phyloP scores from a whole-genome alignment of 2,113 vertebrate genomes.

The Notiomystis cincta region DNA sequence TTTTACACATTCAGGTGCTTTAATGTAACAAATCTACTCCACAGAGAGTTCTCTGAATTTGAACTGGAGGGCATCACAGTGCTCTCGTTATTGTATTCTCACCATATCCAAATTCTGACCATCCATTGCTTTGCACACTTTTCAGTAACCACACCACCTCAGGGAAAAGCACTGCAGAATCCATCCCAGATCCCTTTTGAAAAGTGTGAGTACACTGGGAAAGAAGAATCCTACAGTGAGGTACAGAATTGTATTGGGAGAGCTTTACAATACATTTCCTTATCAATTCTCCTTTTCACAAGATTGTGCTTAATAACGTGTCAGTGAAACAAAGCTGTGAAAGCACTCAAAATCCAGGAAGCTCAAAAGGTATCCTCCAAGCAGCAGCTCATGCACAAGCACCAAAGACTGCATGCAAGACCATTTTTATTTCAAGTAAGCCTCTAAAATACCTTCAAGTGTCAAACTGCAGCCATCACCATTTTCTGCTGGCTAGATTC shows the following conservation, averaged over 20 bases:
- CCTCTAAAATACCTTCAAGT: neutral
- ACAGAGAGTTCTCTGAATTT: neutral
- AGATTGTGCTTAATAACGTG: neutral
- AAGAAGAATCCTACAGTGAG: neutral
- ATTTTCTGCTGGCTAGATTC: neutral
- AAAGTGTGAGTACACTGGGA: neutral
- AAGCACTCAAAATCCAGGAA: neutral
- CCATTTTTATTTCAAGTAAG: neutral
- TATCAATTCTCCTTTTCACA: neutral
- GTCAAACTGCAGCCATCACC: neutral
- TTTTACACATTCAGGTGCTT: neutral
- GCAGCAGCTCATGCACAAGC: conserved; percentile 9
- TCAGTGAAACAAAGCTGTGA: neutral
- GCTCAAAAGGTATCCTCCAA: neutral
- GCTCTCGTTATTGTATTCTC: neutral
- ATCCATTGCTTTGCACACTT: neutral
- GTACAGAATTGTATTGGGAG: neutral
- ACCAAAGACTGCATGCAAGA: neutral
- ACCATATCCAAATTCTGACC: neutral
- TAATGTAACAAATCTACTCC: neutral
- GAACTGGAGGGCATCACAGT: neutral
- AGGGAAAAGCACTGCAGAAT: neutral
- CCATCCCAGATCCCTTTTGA: neutral
- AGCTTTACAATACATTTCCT: neutral
- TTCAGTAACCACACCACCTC: neutral